Evolutionary conservation across 2,888 invertebrate species (phyloP).

Genomic region (Ceramica pisi): DNA sequence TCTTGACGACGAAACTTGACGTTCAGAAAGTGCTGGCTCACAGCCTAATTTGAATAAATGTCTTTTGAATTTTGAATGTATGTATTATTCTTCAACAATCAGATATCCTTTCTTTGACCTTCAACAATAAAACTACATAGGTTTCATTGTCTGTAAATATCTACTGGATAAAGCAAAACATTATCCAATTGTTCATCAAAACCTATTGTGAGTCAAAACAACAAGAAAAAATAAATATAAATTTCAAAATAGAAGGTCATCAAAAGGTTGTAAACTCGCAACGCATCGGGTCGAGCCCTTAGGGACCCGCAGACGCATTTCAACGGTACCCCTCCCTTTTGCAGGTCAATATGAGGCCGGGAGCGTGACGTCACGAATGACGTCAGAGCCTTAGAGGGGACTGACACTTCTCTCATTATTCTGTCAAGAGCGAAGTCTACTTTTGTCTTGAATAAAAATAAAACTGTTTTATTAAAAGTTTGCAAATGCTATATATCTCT

Average conservation of each 20-base stretch:
- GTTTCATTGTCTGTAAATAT: conserved; percentile 8
- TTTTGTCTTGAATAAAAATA: conserved; percentile 30
- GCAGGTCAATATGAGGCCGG: conserved; percentile 62
- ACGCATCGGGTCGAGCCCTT: conserved; percentile 22
- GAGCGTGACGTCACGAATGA: conserved; percentile 61
- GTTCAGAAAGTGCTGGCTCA: no score
- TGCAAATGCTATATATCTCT: not conserved
- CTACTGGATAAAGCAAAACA: not conserved
- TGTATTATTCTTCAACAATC: not conserved
- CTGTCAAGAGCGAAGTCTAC: conserved; percentile 18
- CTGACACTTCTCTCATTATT: conserved; percentile 46
- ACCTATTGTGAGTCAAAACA: not conserved
- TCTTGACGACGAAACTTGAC: no score
- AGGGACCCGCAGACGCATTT: conserved; percentile 51
- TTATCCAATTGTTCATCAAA: not conserved
- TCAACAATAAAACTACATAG: not conserved
- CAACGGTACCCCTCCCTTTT: conserved; percentile 32
- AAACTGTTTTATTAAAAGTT: conserved; percentile 7
- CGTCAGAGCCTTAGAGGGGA: conserved; percentile 48
- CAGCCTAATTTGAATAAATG: no score
- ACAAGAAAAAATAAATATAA: not conserved
- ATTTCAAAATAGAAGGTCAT: conserved; percentile 26
- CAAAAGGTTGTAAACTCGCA: not conserved
- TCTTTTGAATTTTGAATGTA: no score
- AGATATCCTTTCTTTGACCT: not conserved